Evolutionary conservation across 2,888 invertebrate genomes (phyloP), one percentile per base, ranked within the genome.

Genomic region (Ichneumoninae sp.): DNA sequence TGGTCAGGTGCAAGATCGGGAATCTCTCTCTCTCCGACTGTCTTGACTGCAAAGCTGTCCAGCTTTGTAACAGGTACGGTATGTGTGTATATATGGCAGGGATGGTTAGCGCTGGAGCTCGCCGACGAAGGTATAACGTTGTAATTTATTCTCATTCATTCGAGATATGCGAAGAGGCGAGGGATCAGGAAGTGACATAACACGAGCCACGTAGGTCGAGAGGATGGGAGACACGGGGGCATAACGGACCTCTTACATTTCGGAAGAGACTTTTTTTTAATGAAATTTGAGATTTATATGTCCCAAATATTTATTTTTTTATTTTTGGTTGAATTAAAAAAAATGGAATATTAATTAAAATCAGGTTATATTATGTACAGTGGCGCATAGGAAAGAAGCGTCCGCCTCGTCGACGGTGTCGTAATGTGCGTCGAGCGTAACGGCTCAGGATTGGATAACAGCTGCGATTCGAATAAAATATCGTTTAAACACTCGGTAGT

Each of bases 381-480:
- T 52, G 13, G n/a, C 26, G n/a, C 7, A 6, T 7, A 50, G 33
- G 47, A 70, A 77, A 60, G 10, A 78, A 69, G n/a, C 69, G 69
- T 3, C 19, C 72, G 44, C 36, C 71, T 54, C 26, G 36, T 52
- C 40, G 40, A 40, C 36, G 47, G 50, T 80, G 76, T 80, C 60
- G 83, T 80, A 83, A 83, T 52, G 33, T 65, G 66, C 44, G 52
- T 13, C 44, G 22, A 57, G 52, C 47, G 22, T 77, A 72, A 83
- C 54, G 75, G 75, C 71, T 10, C 50, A 13, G 70, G 76, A 60
- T 85, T 85, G 26, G 62, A 82, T 77, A 79, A 87, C 74, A 68
- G 33, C 57, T 65, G 26, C 72, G 78, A 89, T 89, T 90, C 87
- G 86, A 91, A 90, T 90, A 90, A 90, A 90, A 89, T 88, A 90